A percentile compares a stretch with the other conserved stretches of the same genome.
Conservation (phyloP, 1,140 invertebrate species). For the Nasonia giraulti region DNA sequence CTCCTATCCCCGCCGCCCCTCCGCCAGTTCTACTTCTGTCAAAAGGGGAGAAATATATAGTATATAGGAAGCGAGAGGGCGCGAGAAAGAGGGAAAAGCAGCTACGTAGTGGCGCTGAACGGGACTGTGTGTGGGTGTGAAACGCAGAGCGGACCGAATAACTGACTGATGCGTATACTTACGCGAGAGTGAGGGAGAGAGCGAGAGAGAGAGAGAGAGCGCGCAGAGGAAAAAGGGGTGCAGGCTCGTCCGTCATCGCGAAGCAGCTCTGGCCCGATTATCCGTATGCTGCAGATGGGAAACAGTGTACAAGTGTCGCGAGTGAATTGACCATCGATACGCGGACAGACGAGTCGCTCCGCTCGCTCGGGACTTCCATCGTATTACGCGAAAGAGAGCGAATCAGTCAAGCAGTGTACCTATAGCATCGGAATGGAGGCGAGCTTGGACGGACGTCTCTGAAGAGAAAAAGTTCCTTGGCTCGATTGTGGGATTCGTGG, state of each 20-base stretch:
- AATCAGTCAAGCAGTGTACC: background rate
- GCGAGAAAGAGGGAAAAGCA: conserved; percentile 1
- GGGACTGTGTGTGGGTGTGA: background rate
- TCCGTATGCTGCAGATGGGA: background rate
- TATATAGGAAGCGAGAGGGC: background rate
- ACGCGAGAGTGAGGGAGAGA: background rate
- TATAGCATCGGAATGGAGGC: background rate
- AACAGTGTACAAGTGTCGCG: background rate
- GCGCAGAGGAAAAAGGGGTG: background rate
- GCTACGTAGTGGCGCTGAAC: background rate
- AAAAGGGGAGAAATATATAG: background rate
- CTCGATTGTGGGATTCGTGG: too few species aligned
- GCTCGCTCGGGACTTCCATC: background rate
- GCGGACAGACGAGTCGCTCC: background rate
- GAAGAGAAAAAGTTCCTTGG: background rate
- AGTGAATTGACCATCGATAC: background rate
- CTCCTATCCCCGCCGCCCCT: background rate
- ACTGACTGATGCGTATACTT: background rate
- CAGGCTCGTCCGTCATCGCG: background rate
- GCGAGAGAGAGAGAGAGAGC: background rate
- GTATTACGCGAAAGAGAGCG: background rate
- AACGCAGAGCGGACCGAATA: background rate
- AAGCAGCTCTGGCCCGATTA: too few species aligned
- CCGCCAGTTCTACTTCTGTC: background rate
- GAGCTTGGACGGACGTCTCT: background rate